Evolutionary conservation across 2,113 vertebrate genomes (phyloP).

Genomic region (Paracanthobrama guichenoti): DNA sequence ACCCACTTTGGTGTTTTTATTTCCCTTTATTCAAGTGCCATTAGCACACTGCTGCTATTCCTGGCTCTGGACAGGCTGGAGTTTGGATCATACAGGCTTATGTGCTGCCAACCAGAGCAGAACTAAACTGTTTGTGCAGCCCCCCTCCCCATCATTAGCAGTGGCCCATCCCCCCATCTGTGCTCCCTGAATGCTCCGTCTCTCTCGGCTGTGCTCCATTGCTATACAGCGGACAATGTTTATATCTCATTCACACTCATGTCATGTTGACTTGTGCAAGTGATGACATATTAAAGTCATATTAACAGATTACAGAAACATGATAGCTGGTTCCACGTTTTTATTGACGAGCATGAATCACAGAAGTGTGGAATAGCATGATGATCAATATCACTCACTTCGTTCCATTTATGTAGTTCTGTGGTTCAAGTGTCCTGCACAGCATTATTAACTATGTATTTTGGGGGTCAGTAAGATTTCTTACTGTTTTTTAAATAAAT

Average conservation of each 20-base stretch:
- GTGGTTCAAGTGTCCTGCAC: not conserved
- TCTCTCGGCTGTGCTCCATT: not conserved
- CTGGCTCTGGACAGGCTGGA: slow-evolving; percentile 42
- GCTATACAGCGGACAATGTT: not conserved
- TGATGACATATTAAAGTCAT: not conserved
- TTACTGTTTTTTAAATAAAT: not conserved
- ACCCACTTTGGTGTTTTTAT: slow-evolving; percentile 25
- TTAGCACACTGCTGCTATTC: slow-evolving; percentile 50
- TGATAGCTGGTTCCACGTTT: not conserved
- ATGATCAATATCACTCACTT: not conserved
- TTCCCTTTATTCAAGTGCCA: slow-evolving; percentile 48
- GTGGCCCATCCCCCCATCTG: slow-evolving; percentile 39
- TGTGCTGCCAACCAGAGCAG: slow-evolving; percentile 66
- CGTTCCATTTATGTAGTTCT: not conserved
- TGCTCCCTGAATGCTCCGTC: slow-evolving; percentile 23
- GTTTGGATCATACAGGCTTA: slow-evolving; percentile 47
- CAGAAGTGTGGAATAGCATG: not conserved
- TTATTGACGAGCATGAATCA: not conserved
- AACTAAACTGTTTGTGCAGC: slow-evolving; percentile 63
- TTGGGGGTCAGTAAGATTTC: no score
- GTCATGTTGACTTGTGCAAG: not conserved
- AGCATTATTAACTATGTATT: not conserved
- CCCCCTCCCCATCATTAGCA: not conserved
- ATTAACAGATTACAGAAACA: slow-evolving; percentile 14
- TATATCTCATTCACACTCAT: not conserved